A percentile compares a stretch with the other conserved stretches of the same genome.
phyloP scores from a whole-genome alignment of 2,113 vertebrate species.

The Xenopus tropicalis region UCB_Xtro_10.0 CM004452.2:50338001-50338500 shows the following conservation, averaged over 20 bases:
- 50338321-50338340: constrained; percentile 68
- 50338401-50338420: too few species aligned
- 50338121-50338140: too few species aligned
- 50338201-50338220: not conserved
- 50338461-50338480: too few species aligned
- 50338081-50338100: constrained; percentile 87
- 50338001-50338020: too few species aligned
- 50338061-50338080: constrained; percentile 85
- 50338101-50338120: constrained; percentile 78
- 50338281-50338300: constrained; percentile 77
- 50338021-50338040: too few species aligned
- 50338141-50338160: constrained; percentile 76
- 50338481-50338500: too few species aligned
- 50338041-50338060: constrained; percentile 77
- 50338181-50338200: constrained; percentile 65
- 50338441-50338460: too few species aligned
- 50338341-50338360: constrained; percentile 77
- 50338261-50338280: constrained; percentile 65
- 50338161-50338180: constrained; percentile 83
- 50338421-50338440: too few species aligned
- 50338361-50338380: constrained; percentile 48
- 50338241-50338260: not conserved
- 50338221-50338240: not conserved
- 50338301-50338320: constrained; percentile 64
- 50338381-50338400: too few species aligned